phyloP scores from a whole-genome alignment of 1,140 invertebrate species.

The Globodera rostochiensis region DNA sequence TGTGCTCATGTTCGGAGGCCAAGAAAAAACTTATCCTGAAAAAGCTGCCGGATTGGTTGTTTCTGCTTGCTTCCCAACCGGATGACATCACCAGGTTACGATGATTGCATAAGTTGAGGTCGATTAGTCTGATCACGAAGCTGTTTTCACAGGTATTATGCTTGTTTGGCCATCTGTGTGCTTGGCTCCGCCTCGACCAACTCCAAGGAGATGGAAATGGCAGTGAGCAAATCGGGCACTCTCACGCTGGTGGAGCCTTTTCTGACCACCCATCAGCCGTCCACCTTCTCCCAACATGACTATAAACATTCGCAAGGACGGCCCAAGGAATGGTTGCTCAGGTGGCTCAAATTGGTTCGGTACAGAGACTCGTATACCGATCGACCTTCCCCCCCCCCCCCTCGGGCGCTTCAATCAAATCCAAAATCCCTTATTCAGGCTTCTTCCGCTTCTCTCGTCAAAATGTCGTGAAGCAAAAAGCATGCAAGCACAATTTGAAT shows the following conservation, averaged over 20 bases:
- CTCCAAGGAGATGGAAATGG: constrained; percentile 96
- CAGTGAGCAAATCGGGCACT: constrained; percentile 90
- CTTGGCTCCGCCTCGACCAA: constrained; percentile 75
- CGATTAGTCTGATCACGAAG: constrained; percentile 70
- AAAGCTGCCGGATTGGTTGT: constrained; percentile 91
- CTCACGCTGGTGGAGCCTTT: constrained; percentile 94
- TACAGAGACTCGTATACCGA: constrained; percentile 1
- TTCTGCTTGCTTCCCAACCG: constrained; percentile 90
- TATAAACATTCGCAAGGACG: constrained; percentile 90
- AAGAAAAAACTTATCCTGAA: constrained; percentile 95
- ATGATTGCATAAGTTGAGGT: too few species aligned
- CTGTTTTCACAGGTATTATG: constrained; percentile 74
- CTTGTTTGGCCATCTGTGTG: constrained; percentile 92
- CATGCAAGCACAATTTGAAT: constrained; percentile 66
- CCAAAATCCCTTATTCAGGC: constrained; percentile 68
- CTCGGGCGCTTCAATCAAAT: background rate
- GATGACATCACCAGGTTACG: constrained; percentile 73
- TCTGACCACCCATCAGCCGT: constrained; percentile 87
- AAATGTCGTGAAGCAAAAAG: constrained; percentile 93
- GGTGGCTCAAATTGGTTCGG: constrained; percentile 27
- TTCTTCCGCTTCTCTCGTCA: constrained; percentile 92
- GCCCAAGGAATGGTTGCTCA: constrained; percentile 82
- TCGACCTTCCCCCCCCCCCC: background rate
- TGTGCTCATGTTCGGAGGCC: constrained; percentile 94
- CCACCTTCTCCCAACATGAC: constrained; percentile 85